phyloP scores from a whole-genome alignment of 2,888 invertebrate species.

The Lycocerus yunnanus region DNA sequence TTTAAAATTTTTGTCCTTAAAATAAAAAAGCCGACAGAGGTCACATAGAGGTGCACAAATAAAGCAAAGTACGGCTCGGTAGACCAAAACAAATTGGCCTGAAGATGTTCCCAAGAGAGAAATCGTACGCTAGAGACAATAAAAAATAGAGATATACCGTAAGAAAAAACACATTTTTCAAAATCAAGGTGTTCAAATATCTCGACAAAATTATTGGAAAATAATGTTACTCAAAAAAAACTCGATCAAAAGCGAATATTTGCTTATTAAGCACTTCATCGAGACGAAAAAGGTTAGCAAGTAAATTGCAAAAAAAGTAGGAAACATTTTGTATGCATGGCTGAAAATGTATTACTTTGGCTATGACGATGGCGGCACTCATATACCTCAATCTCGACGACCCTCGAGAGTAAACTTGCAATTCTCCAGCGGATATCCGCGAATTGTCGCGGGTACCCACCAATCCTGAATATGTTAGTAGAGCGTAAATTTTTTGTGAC shows the following conservation, averaged over 20 bases:
- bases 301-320: conserved; percentile 14
- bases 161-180: neutral
- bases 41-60: neutral
- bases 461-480: conserved; percentile 2
- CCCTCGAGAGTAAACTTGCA: conserved; percentile 11
- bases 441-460: conserved; percentile 15
- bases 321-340: conserved; percentile 17
- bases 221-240: neutral
- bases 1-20: neutral
- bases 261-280: neutral
- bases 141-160: neutral
- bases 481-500: neutral
- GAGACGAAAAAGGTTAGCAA: conserved; percentile 9
- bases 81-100: neutral
- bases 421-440: conserved; percentile 21
- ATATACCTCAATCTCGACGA: conserved; percentile 15
- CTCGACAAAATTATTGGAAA: neutral
- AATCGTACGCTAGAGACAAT: neutral
- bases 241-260: neutral
- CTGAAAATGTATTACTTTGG: conserved; percentile 12
- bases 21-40: neutral
- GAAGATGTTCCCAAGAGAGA: neutral
- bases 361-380: conserved; percentile 18
- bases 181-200: neutral
- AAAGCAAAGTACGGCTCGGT: neutral